Conservation (phyloP, 1,140 invertebrate species). For the Pseudomyrmex flavicornis region DNA sequence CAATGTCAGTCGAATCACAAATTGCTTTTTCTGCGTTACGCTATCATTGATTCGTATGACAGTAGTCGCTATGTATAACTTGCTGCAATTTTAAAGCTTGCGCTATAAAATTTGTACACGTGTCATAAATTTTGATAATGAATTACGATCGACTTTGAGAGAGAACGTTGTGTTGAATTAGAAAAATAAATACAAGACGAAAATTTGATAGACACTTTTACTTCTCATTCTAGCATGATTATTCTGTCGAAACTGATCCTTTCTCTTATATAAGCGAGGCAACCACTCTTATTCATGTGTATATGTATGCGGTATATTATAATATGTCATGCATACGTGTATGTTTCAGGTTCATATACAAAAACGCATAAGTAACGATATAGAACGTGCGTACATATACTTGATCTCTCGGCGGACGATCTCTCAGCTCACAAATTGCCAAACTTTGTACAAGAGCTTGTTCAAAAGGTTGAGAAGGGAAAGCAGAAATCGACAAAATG, state of each 20-base stretch:
- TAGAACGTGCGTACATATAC: conserved; percentile 49
- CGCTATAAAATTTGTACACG: background rate
- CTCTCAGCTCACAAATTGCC: conserved; percentile 69
- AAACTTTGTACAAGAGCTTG: conserved; percentile 63
- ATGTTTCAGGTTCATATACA: conserved; percentile 39
- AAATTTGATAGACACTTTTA: conserved; percentile 42
- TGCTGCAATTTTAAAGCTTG: conserved; percentile 22
- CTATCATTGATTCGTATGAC: conserved; percentile 25
- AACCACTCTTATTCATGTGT: conserved; percentile 39
- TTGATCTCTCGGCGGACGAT: conserved; percentile 58
- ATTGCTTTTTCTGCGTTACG: conserved; percentile 59
- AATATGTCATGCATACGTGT: conserved; percentile 59
- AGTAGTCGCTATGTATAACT: conserved; percentile 25
- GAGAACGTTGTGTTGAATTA: background rate
- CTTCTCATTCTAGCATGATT: background rate
- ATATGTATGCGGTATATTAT: conserved; percentile 51
- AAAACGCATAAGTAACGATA: conserved; percentile 11
- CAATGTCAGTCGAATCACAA: conserved; percentile 68
- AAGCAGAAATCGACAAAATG: conserved; percentile 36
- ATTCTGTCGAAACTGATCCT: conserved; percentile 45
- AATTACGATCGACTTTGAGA: conserved; percentile 17
- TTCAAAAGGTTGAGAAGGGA: conserved; percentile 22
- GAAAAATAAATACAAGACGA: conserved; percentile 1
- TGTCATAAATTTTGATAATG: conserved; percentile 36
- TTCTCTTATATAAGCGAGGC: background rate